Base-by-base conservation (phyloP, 1,140 invertebrate species). In the Hylaeus volcanicus region DNA sequence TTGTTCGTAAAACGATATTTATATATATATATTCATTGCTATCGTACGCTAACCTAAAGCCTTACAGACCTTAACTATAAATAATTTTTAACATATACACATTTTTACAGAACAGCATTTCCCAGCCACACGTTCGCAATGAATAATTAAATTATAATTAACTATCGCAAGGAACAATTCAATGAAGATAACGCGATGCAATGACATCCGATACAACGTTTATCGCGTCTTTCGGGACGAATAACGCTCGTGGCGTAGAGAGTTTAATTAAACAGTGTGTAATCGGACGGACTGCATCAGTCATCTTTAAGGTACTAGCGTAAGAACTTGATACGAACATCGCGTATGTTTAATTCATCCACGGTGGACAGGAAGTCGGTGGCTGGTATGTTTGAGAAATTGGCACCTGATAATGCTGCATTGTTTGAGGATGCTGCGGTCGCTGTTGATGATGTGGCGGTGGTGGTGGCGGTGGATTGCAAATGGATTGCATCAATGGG, bases 401-500 rank as follows among this genome's bases (percentile, higher is more conserved):
- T 73, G 91, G 86, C 82, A 88, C 88, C 78, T 91, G 90, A 76
- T 89, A 90, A 73, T 90, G 89, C 66, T 89, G 89, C 43, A 77
- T 45, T 9, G 71, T 74, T 78, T 90, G 88, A 55, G 88, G 81
- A 78, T 86, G 86, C 56, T 90, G 89, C 41, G 86, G 82, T 51
- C 84, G 86, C 26, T 87, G 80, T 55, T 89, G 89, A 68, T 88
- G 89, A 61, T 89, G 88, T 9, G 85, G 85, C 26, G 88, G 87
- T 8, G 89, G 89, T 3, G 86, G 89, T n/a, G 91, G 91, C 14
- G 90, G 91, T 55, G 91, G 91, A 87, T 92, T 92, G 63, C 91
- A 92, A 74, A 92, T 91, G 11, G 91, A 92, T 58, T 91, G 90
- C 81, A 92, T 91, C 68, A 92, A 84, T 15, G 90, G 91, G 64